Evolutionary conservation across 2,113 vertebrate genomes (phyloP).

Genomic region (Oryzias celebensis): DNA sequence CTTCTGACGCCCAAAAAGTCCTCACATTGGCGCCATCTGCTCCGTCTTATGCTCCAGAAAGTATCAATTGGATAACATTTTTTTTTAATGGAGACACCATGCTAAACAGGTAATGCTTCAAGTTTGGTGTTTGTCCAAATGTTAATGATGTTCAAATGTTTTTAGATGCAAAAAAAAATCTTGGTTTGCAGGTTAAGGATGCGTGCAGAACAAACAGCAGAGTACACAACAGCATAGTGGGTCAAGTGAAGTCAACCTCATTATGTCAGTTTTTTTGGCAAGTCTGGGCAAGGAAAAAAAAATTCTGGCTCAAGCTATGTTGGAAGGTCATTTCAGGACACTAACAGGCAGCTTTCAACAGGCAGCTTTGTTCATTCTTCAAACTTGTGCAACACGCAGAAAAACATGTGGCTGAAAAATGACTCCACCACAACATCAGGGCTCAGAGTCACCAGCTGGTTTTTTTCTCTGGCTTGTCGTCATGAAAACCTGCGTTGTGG

Average conservation of each 20-base stretch:
- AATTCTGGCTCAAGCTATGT: conserved; percentile 34
- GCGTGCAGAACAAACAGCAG: conserved; percentile 13
- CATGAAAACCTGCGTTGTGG: conserved; percentile 5
- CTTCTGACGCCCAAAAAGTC: conserved; percentile 27
- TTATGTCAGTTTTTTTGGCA: conserved; percentile 43
- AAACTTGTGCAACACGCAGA: conserved; percentile 47
- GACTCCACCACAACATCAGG: conserved; percentile 34
- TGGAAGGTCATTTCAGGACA: conserved; percentile 27
- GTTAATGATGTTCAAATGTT: neutral
- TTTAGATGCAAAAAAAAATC: conserved; percentile 1
- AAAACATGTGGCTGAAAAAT: conserved; percentile 30
- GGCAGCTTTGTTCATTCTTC: conserved; percentile 23
- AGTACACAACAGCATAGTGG: conserved; percentile 9
- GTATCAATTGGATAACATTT: conserved; percentile 41
- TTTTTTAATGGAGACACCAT: conserved; percentile 26
- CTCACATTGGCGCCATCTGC: conserved; percentile 56
- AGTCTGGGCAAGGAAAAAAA: conserved; percentile 7
- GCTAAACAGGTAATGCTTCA: neutral
- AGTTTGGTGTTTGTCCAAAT: conserved; percentile 2
- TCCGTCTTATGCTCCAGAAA: conserved; percentile 40
- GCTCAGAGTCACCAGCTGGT: conserved; percentile 55
- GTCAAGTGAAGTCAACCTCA: conserved; percentile 40
- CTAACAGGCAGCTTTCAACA: conserved; percentile 30
- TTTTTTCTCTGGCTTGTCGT: conserved; percentile 28
- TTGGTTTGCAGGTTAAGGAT: conserved; percentile 2